Evolutionary conservation across 2,797 vertebrate genomes (phyloP).

Genomic region (Artibeus jamaicensis): DNA sequence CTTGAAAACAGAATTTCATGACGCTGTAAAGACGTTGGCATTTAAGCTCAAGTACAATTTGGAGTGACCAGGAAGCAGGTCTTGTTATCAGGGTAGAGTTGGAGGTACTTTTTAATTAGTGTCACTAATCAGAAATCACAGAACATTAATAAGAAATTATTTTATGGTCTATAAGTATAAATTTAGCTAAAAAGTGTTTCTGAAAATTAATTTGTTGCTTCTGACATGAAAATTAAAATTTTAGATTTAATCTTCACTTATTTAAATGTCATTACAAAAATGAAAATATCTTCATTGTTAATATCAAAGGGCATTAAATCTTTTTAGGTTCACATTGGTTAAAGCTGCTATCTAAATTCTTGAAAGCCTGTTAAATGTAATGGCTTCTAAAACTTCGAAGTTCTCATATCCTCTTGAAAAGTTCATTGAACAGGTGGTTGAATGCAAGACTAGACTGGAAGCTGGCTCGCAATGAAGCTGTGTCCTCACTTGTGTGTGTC

Average conservation of each 20-base stretch:
- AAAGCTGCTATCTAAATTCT: neutral
- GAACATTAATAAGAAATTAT: neutral
- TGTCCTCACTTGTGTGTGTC: neutral
- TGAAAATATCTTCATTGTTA: neutral
- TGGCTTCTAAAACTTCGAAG: neutral
- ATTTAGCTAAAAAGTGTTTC: neutral
- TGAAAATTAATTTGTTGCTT: constrained; percentile 12
- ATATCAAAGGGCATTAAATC: neutral
- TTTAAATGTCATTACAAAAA: neutral
- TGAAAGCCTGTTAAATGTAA: neutral
- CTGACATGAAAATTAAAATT: neutral
- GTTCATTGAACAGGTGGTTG: neutral
- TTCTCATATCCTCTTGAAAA: neutral
- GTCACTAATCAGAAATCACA: constrained; percentile 7
- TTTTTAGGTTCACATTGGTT: neutral
- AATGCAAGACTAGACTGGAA: neutral
- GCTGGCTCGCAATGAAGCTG: neutral
- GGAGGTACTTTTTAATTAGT: neutral
- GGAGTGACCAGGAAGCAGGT: neutral
- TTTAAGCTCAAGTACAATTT: neutral
- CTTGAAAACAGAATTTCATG: neutral
- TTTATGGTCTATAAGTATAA: neutral
- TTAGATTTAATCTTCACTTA: neutral
- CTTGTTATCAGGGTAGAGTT: neutral
- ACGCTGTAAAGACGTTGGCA: neutral